Evolutionary conservation across 2,113 vertebrate genomes (phyloP), one percentile per base, ranked within the genome.

Genomic region (Macquaria australasica): DNA sequence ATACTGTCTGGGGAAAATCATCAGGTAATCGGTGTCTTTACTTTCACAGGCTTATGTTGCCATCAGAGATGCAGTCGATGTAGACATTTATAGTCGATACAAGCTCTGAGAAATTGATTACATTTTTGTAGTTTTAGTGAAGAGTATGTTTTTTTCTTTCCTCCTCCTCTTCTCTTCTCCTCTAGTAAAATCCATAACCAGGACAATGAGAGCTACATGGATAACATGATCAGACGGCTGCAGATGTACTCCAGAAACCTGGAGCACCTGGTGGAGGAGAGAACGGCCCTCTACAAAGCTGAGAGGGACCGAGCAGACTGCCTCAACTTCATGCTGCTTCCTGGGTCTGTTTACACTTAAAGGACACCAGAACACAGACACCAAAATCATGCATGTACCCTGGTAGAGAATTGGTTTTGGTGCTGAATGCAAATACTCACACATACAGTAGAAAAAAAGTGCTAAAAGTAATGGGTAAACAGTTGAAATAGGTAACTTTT

Each of bases 291-390:
- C 5, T 99, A 99, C 93, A 99, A 99, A 88, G 96, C 97, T 2
- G 98, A 99, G 90, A 88, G 98, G 74, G 98, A 99, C 94, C 91
- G 98, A 77, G 98, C 98, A 0, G 97, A 99, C 90, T 91, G 93
- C 64, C 97, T 99, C 51, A 99, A 99, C 91, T 98, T 96, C 87
- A 98, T 98, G 97, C 94, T 99, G 86, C 97, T 99, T n/a, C 98
- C 98, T 37, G 89, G 98, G 98, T 99, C 87, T 90, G 94, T 86
- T 66, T 1, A 34, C 25, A 25, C 9, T 34, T 15, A 55, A 34
- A 55, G 8, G 4, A 62, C 16, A 12, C 23, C 43, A n/a, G n/a
- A 66, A 34, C 8, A 55, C 39, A 15, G 20, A 70, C 10, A 50
- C 43, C 63, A 56, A 67, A 37, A n/a, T 28, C n/a, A 58, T 25